Evolutionary conservation across 2,888 invertebrate genomes (phyloP).

Genomic region (Nezara viridula): DNA sequence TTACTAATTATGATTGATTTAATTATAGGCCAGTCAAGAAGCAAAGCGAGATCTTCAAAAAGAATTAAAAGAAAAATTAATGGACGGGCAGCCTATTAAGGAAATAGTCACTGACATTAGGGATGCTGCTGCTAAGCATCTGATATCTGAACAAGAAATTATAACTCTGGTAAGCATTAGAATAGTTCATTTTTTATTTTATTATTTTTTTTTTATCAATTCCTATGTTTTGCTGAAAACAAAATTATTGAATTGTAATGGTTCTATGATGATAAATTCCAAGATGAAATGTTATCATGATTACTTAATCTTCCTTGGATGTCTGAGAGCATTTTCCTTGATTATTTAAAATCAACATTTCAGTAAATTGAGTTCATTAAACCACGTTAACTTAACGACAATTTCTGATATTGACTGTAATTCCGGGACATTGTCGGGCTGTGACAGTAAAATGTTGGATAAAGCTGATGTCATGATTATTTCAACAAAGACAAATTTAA

Average conservation of each 20-base stretch:
- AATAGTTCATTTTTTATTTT: background rate
- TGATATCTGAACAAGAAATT: conserved; percentile 92
- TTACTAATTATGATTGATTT: background rate
- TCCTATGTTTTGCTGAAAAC: background rate
- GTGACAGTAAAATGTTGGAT: no score
- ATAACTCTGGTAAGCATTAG: conserved; percentile 81
- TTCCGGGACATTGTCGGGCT: no score
- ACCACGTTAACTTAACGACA: no score
- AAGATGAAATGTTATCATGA: conserved; percentile 23
- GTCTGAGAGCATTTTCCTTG: background rate
- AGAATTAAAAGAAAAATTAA: conserved; percentile 85
- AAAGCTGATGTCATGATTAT: no score
- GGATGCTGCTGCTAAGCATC: conserved; percentile 86
- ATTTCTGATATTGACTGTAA: no score
- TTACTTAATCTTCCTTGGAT: conserved; percentile 46
- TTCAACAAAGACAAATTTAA: no score
- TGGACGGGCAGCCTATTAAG: conserved; percentile 87
- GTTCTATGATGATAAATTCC: conserved; percentile 18
- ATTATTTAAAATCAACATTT: background rate
- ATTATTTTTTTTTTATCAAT: no score
- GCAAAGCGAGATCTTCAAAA: conserved; percentile 84
- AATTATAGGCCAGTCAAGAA: conserved; percentile 77
- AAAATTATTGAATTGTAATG: background rate
- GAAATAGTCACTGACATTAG: conserved; percentile 89
- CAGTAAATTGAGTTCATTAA: background rate